Evolutionary conservation across 2,888 invertebrate species (phyloP).

Genomic region (Physocephala rufipes): DNA sequence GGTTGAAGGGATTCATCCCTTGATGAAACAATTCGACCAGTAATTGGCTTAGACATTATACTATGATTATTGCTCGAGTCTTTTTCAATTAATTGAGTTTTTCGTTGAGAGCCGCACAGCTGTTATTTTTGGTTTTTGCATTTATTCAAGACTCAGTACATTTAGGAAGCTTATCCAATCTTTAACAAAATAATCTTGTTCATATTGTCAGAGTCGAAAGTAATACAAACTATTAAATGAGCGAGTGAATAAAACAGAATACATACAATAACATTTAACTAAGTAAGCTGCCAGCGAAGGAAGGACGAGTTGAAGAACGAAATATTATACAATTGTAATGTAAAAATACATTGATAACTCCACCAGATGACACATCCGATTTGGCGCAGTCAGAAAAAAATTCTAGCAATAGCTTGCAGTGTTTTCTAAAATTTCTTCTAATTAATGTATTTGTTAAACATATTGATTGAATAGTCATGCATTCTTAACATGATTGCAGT

Average conservation of each 20-base stretch:
- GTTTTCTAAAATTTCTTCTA: background rate
- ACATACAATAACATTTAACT: constrained; percentile 4
- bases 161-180: background rate
- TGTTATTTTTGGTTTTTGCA: no score
- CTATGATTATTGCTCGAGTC: no score
- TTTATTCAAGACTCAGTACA: no score
- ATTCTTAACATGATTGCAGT: constrained; percentile 8
- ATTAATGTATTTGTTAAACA: background rate
- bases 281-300: constrained; percentile 21
- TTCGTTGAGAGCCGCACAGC: no score
- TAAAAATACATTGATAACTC: background rate
- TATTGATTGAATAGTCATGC: background rate
- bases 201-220: constrained; percentile 5
- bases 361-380: no score
- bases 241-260: constrained; percentile 5
- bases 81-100: no score
- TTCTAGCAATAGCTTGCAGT: background rate
- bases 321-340: constrained; percentile 4
- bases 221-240: constrained; percentile 17
- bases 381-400: constrained; percentile 2
- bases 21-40: no score
- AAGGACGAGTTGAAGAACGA: background rate
- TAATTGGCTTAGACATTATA: no score
- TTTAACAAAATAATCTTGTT: background rate
- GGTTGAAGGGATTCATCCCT: no score